These are phyloP conservation scores for Peromyscus eremicus DNA, from an alignment of 2,797 vertebrate species.

Conservation along the genomic window DNA sequence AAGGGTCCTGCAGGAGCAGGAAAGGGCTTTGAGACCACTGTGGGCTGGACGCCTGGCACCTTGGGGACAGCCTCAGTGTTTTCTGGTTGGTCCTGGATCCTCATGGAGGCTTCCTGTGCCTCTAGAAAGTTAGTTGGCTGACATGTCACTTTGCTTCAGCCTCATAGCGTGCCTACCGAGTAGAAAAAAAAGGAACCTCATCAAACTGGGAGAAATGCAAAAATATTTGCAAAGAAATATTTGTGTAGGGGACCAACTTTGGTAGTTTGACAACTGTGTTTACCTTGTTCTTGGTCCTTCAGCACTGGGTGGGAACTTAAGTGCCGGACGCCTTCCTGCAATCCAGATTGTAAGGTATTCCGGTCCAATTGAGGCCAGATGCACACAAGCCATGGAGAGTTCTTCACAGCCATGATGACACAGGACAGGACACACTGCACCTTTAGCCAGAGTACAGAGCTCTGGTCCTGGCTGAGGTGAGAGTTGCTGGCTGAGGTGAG, in stretches of 20 bases:
- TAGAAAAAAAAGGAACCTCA: not conserved
- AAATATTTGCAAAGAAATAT: not conserved
- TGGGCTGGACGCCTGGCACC: fast-evolving
- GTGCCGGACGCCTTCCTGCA: not conserved
- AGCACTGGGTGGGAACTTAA: not conserved
- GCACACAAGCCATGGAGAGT: not conserved
- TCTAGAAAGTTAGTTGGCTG: not conserved
- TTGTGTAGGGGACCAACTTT: not conserved
- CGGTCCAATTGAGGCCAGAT: not conserved
- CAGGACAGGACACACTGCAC: fast-evolving
- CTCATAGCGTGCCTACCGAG: not conserved
- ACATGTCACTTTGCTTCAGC: not conserved
- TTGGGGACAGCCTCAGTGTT: not conserved
- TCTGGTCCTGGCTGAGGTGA: not conserved
- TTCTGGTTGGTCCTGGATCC: not conserved
- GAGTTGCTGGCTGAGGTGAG: too few relatives aligned
- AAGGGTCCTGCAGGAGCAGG: too few relatives aligned
- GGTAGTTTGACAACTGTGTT: not conserved
- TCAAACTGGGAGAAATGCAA: not conserved
- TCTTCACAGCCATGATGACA: not conserved
- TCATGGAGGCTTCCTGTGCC: not conserved
- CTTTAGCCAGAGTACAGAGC: not conserved
- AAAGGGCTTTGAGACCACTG: not conserved
- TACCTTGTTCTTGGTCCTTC: not conserved
- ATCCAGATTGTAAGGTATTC: too few relatives aligned